These are phyloP conservation scores for Bubo scandiacus DNA, from an alignment of 2,113 vertebrate species.

Conservation along the genomic window DNA sequence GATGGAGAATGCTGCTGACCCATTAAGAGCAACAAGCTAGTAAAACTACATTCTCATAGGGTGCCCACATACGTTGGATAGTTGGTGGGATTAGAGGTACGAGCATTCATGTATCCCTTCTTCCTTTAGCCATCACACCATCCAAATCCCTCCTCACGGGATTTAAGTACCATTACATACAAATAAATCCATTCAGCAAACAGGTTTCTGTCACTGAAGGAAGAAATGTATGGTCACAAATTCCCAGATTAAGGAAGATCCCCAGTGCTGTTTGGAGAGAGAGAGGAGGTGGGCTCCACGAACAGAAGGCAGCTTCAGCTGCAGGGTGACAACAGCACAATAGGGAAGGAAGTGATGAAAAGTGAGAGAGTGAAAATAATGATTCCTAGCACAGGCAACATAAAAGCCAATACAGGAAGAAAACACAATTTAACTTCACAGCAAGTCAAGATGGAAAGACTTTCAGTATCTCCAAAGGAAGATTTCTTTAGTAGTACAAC, in stretches of 20 bases:
- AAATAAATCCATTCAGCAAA: neutral
- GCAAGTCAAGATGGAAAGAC: neutral
- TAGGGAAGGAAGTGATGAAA: neutral
- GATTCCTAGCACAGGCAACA: neutral
- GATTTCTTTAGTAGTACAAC: neutral
- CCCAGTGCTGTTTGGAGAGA: neutral
- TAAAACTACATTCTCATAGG: neutral
- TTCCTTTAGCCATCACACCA: neutral
- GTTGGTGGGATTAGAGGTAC: neutral
- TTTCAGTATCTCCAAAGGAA: neutral
- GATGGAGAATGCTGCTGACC: neutral
- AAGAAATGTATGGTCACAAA: neutral
- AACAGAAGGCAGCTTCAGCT: rapidly evolving
- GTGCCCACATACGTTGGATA: too few species aligned
- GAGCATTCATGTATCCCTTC: neutral
- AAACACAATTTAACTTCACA: neutral
- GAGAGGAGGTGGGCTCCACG: neutral
- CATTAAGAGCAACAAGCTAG: neutral
- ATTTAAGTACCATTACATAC: neutral
- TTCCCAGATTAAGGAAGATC: neutral
- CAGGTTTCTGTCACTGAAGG: neutral
- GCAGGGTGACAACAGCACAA: rapidly evolving
- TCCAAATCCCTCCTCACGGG: neutral
- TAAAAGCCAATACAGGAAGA: neutral
- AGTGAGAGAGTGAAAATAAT: neutral